Conservation (phyloP, 53 echinoderm and acorn worm genomes). For the Paracentrotus lividus region DNA sequence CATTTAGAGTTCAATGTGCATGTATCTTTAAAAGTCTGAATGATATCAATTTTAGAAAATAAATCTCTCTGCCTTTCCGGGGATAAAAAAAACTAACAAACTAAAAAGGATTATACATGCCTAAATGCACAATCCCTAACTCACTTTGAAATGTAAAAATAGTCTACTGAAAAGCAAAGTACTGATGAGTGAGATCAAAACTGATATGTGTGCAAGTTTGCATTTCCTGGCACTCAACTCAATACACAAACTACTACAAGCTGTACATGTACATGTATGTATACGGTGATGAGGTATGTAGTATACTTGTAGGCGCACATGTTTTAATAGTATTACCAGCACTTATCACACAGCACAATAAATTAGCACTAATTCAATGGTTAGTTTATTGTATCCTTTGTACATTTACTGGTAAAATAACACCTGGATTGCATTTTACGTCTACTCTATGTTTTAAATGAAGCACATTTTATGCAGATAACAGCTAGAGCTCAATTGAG, state of each 20-base stretch:
- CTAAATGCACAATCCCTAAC: neutral
- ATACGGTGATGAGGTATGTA: neutral
- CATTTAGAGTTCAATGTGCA: too few relatives aligned
- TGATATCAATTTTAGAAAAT: too few relatives aligned
- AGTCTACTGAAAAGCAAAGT: neutral
- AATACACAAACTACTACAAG: neutral
- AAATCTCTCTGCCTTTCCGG: neutral
- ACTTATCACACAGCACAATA: neutral
- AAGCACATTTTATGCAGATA: too few relatives aligned
- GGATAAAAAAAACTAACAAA: neutral
- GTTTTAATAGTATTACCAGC: conserved; percentile 26
- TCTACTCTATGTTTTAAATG: too few relatives aligned
- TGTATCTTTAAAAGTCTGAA: too few relatives aligned
- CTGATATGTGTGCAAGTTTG: neutral
- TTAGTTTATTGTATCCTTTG: neutral
- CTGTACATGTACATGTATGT: neutral
- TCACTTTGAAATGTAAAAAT: neutral
- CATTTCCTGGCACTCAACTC: conserved; percentile 19
- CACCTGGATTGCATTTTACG: neutral
- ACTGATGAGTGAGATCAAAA: conserved; percentile 50
- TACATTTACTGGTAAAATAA: neutral
- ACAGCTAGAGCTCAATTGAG: too few relatives aligned
- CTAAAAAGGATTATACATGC: too few relatives aligned
- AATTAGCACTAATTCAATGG: neutral
- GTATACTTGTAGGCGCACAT: neutral